These are phyloP conservation scores for Lipotes vexillifer DNA, from an alignment of 2,113 vertebrate genomes.

Conservation along the genomic window DNA sequence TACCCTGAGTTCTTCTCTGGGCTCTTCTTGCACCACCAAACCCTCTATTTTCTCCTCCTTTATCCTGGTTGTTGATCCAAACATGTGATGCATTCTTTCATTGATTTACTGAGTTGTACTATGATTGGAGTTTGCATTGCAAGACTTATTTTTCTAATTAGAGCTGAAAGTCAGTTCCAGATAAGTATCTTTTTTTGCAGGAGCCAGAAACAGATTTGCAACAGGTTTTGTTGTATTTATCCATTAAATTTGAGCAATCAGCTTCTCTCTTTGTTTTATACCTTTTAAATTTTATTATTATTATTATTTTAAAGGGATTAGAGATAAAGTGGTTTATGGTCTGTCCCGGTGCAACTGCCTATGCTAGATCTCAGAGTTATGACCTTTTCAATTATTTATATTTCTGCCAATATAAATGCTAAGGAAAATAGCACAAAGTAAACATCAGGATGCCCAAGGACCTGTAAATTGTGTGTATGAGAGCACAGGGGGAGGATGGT, in stretches of 20 bases:
- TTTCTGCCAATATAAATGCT: background rate
- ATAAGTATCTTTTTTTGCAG: constrained; percentile 68
- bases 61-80: constrained; percentile 28
- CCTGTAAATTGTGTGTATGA: background rate
- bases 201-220: constrained; percentile 57
- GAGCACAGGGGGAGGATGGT: background rate
- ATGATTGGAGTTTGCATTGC: constrained; percentile 69
- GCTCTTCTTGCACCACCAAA: background rate
- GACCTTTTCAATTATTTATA: constrained; percentile 41
- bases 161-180: constrained; percentile 68
- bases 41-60: background rate
- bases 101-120: constrained; percentile 73
- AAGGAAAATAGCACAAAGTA: constrained; percentile 33
- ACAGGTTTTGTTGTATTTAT: constrained; percentile 56
- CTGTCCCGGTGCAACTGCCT: background rate
- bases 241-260: constrained; percentile 34
- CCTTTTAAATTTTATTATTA: background rate
- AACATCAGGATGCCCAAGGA: background rate
- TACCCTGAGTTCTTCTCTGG: background rate
- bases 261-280: constrained; percentile 25
- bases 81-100: background rate
- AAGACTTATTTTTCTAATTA: constrained; percentile 77
- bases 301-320: constrained; percentile 38
- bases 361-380: constrained; percentile 32
- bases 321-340: constrained; percentile 15